phyloP scores from a whole-genome alignment of 2,113 vertebrate species.

The Nanorana parkeri region DNA sequence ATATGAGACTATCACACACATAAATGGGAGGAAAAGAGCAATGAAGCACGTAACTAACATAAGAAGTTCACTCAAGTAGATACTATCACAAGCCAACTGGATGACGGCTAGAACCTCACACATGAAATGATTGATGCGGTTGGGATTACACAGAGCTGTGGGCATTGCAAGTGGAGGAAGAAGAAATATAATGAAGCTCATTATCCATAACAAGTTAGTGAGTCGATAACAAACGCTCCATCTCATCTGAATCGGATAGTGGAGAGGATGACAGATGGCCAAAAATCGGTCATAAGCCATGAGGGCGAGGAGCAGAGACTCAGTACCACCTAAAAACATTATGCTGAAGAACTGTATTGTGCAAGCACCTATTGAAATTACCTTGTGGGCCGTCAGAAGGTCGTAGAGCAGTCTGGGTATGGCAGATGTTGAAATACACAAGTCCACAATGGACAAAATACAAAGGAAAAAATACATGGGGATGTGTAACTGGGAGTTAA shows the following conservation, averaged over 20 bases:
- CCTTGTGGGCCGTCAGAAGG: background rate
- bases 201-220: background rate
- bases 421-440: background rate
- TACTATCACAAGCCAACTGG: conserved; percentile 2
- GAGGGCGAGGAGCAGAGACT: background rate
- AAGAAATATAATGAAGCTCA: background rate
- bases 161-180: background rate
- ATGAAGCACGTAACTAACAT: background rate
- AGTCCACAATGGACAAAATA: background rate
- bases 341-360: background rate
- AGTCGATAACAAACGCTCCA: conserved; percentile 12
- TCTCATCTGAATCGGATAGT: conserved; percentile 6
- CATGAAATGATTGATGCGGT: background rate
- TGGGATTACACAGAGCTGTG: background rate
- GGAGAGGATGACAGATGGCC: conserved; percentile 21
- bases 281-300: conserved; percentile 34
- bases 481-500: conserved; percentile 87
- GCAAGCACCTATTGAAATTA: background rate
- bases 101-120: conserved; percentile 3
- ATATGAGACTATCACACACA: conserved; percentile 41
- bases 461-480: background rate
- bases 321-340: background rate
- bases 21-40: background rate
- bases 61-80: background rate
- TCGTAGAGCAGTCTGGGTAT: background rate